phyloP scores from a whole-genome alignment of 23 tunicate genomes.

The Styela clava region DNA sequence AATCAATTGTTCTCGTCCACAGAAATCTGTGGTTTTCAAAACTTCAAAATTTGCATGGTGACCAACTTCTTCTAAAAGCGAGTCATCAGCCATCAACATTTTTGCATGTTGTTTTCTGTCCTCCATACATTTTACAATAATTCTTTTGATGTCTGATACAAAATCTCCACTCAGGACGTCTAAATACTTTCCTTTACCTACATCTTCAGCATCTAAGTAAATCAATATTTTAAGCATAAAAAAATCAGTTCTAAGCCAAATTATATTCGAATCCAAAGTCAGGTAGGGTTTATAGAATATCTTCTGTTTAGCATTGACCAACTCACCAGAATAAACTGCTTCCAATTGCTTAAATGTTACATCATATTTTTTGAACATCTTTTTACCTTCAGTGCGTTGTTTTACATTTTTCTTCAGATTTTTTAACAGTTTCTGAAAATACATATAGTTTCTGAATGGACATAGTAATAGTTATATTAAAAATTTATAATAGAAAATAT shows the following conservation, averaged over 20 bases:
- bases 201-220: neutral
- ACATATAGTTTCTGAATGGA: too few relatives aligned
- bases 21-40: conserved; percentile 46
- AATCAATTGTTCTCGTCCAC: conserved; percentile 61
- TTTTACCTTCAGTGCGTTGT: neutral
- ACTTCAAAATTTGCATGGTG: conserved; percentile 59
- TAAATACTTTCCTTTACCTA: conserved; percentile 32
- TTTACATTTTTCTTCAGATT: conserved; percentile 30
- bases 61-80: conserved; percentile 57
- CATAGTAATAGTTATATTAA: too few relatives aligned
- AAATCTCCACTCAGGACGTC: conserved; percentile 55
- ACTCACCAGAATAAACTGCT: conserved; percentile 18
- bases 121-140: conserved; percentile 8
- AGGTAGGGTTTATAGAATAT: too few relatives aligned
- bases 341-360: conserved; percentile 34
- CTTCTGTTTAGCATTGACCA: neutral
- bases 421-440: conserved; percentile 36
- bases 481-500: too few relatives aligned
- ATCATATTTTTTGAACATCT: conserved; percentile 26
- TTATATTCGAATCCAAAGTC: too few relatives aligned
- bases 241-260: too few relatives aligned
- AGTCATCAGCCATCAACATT: conserved; percentile 18
- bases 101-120: neutral
- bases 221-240: neutral
- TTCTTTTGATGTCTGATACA: conserved; percentile 47